Percentiles rank a stretch among this genome's conserved stretches.
Evolutionary conservation across 1,140 invertebrate species (phyloP).

Genomic region (Drosophila neocordata): DNA sequence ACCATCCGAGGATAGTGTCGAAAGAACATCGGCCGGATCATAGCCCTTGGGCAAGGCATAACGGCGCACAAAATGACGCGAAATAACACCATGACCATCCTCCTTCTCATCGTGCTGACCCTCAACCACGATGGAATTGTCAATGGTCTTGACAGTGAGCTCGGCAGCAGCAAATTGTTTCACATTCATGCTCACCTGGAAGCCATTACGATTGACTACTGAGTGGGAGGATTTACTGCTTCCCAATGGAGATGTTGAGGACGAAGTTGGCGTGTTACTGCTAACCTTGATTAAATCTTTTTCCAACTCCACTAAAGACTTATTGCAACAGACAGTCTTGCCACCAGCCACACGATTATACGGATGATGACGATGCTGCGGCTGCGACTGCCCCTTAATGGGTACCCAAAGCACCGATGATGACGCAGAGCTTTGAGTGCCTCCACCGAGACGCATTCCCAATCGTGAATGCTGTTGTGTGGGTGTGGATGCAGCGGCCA

Average conservation of each 20-base stretch:
- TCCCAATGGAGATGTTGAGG: constrained; percentile 21
- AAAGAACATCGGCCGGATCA: constrained; percentile 86
- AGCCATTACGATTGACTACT: constrained; percentile 80
- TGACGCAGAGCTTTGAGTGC: constrained; percentile 32
- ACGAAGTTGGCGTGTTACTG: neutral
- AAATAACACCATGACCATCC: constrained; percentile 86
- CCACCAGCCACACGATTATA: constrained; percentile 68
- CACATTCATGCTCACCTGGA: constrained; percentile 87
- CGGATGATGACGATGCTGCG: constrained; percentile 74
- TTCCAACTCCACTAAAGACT: constrained; percentile 66
- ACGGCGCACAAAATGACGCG: constrained; percentile 88
- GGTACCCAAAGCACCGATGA: constrained; percentile 67
- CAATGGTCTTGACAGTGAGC: constrained; percentile 89
- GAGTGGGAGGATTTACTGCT: constrained; percentile 66
- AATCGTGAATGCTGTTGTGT: constrained; percentile 41
- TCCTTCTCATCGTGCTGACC: constrained; percentile 88
- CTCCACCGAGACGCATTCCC: constrained; percentile 44
- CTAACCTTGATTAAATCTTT: constrained; percentile 62
- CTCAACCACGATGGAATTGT: constrained; percentile 87
- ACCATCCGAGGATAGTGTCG: constrained; percentile 89
- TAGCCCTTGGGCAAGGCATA: constrained; percentile 89
- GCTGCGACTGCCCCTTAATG: constrained; percentile 46
- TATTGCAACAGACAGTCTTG: constrained; percentile 75
- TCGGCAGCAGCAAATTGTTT: constrained; percentile 90
- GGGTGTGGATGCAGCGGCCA: constrained; percentile 48